Evolutionary conservation across 2,113 vertebrate species (phyloP).

Genomic region (Hippolais icterina): DNA sequence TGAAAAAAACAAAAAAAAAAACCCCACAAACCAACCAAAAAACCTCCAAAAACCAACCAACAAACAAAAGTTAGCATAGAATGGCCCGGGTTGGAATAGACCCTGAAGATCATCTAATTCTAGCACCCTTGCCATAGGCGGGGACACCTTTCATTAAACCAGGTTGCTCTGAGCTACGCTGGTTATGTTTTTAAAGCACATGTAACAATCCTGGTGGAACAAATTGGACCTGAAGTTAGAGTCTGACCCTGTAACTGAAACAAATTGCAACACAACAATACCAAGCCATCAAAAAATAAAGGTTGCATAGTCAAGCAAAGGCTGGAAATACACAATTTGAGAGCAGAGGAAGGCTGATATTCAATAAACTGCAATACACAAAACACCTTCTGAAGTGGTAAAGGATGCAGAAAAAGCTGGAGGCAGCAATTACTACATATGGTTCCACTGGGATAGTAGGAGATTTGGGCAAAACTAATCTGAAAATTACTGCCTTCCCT

Average conservation of each 20-base stretch:
- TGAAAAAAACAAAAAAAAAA: not conserved
- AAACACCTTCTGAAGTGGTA: not conserved
- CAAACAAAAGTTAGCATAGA: not conserved
- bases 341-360: not conserved
- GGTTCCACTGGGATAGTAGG: not conserved
- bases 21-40: not conserved
- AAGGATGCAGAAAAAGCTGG: not conserved
- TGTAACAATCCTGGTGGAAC: not conserved
- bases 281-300: not conserved
- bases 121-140: fast-evolving
- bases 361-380: not conserved
- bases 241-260: not conserved
- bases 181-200: not conserved
- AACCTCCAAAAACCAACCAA: not conserved
- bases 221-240: not conserved
- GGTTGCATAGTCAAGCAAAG: not conserved
- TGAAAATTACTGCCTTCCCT: not conserved
- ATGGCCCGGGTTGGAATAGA: not conserved
- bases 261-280: not conserved
- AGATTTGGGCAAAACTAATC: not conserved
- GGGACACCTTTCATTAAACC: not conserved
- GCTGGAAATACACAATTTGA: not conserved
- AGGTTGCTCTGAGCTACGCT: not conserved
- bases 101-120: not conserved
- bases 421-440: not conserved